A percentile compares a stretch with the other conserved stretches of the same genome.
These are phyloP conservation scores for Ceryle rudis DNA, from an alignment of 2,797 vertebrate genomes.

Conservation along the genomic window DNA sequence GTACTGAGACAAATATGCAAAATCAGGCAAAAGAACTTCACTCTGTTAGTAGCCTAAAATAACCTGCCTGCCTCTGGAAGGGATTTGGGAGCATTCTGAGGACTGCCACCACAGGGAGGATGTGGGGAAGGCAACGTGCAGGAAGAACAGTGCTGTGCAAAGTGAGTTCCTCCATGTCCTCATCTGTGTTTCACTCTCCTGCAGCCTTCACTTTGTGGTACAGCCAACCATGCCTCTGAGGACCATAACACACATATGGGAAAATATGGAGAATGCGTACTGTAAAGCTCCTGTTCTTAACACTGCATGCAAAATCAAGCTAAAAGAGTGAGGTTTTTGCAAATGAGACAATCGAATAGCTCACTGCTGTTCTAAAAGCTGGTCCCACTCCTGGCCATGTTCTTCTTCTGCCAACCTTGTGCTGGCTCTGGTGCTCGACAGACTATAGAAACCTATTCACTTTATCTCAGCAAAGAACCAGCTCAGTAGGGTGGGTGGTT, in stretches of 20 bases:
- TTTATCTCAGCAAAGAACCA: not conserved
- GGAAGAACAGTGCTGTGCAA: not conserved
- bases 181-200: not conserved
- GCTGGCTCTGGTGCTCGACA: not conserved
- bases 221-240: not conserved
- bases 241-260: not conserved
- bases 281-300: slow-evolving; percentile 1
- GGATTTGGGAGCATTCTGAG: not conserved
- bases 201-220: not conserved
- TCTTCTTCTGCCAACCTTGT: not conserved
- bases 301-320: slow-evolving; percentile 19
- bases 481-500: not conserved
- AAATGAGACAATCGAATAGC: not conserved
- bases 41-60: not conserved
- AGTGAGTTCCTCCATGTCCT: not conserved
- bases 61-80: not conserved
- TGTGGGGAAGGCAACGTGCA: not conserved
- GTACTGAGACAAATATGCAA: not conserved
- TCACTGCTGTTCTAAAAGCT: slow-evolving; percentile 32
- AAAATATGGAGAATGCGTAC: not conserved
- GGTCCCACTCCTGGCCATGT: not conserved
- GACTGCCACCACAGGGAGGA: not conserved
- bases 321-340: not conserved
- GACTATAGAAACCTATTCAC: not conserved
- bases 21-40: not conserved